phyloP scores from a whole-genome alignment of 1,140 invertebrate species.

The Drosophila pruinosa region DNA sequence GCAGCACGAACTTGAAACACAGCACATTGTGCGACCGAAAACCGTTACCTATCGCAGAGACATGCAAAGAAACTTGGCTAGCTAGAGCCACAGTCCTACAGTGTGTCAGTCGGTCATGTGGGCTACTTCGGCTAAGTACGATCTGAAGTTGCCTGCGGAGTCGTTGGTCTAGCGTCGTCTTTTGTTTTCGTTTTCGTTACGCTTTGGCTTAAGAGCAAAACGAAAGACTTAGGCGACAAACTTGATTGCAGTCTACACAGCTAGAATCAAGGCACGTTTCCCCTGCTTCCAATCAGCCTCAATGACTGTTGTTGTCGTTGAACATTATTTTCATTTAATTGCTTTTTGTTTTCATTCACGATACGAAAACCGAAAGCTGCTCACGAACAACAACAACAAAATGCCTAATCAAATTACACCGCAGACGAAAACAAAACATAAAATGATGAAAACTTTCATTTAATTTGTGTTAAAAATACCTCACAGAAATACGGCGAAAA shows the following conservation, averaged over 20 bases:
- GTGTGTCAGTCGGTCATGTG: conserved; percentile 72
- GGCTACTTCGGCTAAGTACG: conserved; percentile 10
- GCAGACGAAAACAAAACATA: conserved; percentile 37
- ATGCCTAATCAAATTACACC: conserved; percentile 35
- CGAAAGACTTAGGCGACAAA: conserved; percentile 81
- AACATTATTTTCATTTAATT: conserved; percentile 47
- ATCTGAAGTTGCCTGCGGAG: conserved; percentile 9
- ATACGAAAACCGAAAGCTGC: conserved; percentile 23
- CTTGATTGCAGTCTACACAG: conserved; percentile 48
- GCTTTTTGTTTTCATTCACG: conserved; percentile 56
- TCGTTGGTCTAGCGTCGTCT: conserved; percentile 9
- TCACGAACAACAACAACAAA: conserved; percentile 23
- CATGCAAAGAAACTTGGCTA: conserved; percentile 27
- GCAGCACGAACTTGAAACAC: conserved; percentile 52
- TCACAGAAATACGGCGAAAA: conserved; percentile 41
- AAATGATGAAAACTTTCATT: conserved; percentile 61
- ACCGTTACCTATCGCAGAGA: conserved; percentile 52
- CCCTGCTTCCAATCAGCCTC: conserved; percentile 13
- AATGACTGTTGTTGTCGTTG: not conserved
- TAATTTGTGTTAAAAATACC: conserved; percentile 61
- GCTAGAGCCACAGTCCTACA: conserved; percentile 22
- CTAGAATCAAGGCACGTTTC: conserved; percentile 9
- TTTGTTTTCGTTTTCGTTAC: conserved; percentile 79
- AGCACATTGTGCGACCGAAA: conserved; percentile 25
- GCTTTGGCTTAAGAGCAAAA: conserved; percentile 42